A percentile compares a stretch with the other conserved stretches of the same genome.
These are phyloP conservation scores for Anagyrus pseudococci DNA, from an alignment of 2,888 invertebrate species.

Conservation along the genomic window DNA sequence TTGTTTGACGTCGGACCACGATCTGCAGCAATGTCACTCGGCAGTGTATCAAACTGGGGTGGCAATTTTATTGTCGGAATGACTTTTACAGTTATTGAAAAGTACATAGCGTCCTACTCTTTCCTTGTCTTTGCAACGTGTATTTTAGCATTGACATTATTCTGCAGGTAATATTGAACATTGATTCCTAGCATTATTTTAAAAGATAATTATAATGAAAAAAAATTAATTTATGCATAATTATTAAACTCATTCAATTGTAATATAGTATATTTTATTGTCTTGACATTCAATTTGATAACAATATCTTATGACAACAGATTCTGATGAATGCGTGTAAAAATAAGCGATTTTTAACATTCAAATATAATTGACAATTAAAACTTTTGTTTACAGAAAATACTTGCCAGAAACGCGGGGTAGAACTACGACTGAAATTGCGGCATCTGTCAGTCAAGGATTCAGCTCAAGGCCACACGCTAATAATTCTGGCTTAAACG, in stretches of 20 bases:
- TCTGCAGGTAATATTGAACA: conserved; percentile 68
- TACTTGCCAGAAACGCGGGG: conserved; percentile 81
- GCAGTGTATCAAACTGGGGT: conserved; percentile 86
- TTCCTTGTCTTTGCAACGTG: conserved; percentile 76
- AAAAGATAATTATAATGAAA: no score
- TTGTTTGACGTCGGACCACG: conserved; percentile 84
- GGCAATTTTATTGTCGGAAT: conserved; percentile 88
- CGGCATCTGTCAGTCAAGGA: conserved; percentile 70
- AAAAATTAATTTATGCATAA: no score
- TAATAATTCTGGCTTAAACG: conserved; percentile 6
- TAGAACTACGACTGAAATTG: conserved; percentile 71
- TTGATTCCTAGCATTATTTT: no score
- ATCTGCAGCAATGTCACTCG: conserved; percentile 86
- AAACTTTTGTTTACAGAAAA: conserved; percentile 62
- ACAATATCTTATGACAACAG: no score
- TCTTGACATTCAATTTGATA: no score
- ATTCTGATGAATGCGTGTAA: no score
- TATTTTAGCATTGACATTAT: conserved; percentile 66
- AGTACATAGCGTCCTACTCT: conserved; percentile 72
- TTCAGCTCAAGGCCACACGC: conserved; percentile 65
- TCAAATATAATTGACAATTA: no score
- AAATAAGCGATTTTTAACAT: no score
- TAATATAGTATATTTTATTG: no score
- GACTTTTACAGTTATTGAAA: conserved; percentile 73
- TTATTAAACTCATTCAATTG: no score